phyloP scores from a whole-genome alignment of 1,140 invertebrate species.

The Agrypnia vestita region DNA sequence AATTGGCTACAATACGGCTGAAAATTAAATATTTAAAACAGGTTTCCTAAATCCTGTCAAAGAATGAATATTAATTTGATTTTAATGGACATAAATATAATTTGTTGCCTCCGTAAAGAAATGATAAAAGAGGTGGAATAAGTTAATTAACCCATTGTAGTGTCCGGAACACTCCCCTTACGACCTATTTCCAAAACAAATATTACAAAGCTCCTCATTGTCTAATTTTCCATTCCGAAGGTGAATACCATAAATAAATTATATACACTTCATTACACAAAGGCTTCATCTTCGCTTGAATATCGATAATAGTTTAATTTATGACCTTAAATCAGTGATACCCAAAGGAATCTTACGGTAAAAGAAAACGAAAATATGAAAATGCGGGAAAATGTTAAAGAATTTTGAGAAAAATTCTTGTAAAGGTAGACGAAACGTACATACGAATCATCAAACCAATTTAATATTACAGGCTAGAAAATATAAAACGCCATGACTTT shows the following conservation, averaged over 20 bases:
- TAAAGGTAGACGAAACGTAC: too few relatives aligned
- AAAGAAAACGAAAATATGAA: too few relatives aligned
- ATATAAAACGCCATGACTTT: too few relatives aligned
- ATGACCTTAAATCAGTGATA: neutral
- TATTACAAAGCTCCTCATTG: slow-evolving; percentile 24
- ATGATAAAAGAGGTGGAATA: neutral
- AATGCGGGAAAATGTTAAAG: too few relatives aligned
- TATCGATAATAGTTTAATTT: slow-evolving; percentile 37
- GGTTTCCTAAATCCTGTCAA: too few relatives aligned
- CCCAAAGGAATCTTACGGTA: neutral
- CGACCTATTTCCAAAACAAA: slow-evolving; percentile 8
- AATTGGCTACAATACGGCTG: too few relatives aligned
- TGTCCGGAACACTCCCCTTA: neutral
- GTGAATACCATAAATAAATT: slow-evolving; percentile 27
- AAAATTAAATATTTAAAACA: too few relatives aligned
- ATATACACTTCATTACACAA: slow-evolving; percentile 29
- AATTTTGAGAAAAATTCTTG: too few relatives aligned
- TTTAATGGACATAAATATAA: too few relatives aligned
- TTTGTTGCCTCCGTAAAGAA: neutral
- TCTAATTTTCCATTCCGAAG: slow-evolving; percentile 24
- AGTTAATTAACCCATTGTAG: slow-evolving; percentile 11
- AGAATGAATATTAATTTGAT: too few relatives aligned
- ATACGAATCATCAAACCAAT: too few relatives aligned
- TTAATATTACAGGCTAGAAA: too few relatives aligned
- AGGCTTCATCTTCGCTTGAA: slow-evolving; percentile 14